A percentile compares a stretch with the other conserved stretches of the same genome.
Evolutionary conservation across 2,113 vertebrate genomes (phyloP).

Genomic region (Rana temporaria): DNA sequence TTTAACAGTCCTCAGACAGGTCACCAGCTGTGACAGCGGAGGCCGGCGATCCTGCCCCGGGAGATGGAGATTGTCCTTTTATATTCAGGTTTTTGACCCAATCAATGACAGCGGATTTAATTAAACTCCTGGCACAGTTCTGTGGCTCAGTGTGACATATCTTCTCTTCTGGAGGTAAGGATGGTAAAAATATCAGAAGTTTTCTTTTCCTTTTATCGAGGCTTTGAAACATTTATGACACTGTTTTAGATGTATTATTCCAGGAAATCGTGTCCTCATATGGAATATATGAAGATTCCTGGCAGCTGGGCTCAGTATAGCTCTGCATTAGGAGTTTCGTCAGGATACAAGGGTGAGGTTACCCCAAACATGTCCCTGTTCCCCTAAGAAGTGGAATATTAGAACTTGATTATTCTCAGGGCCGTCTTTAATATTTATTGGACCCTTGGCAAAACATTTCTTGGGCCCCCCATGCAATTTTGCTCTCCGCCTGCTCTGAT

Average conservation of each 20-base stretch:
- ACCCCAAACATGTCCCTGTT: no score
- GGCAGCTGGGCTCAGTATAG: no score
- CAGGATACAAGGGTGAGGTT: no score
- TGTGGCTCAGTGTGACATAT: neutral
- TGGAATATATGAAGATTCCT: neutral
- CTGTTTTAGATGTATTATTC: neutral
- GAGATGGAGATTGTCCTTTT: neutral
- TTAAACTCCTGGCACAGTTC: neutral
- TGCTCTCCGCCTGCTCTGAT: no score
- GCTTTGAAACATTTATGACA: slow-evolving; percentile 4
- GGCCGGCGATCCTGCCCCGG: neutral
- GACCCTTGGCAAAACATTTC: no score
- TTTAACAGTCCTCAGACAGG: neutral
- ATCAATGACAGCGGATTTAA: neutral
- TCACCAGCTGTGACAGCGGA: neutral
- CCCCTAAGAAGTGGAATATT: no score
- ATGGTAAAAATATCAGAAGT: slow-evolving; percentile 9
- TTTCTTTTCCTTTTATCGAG: neutral
- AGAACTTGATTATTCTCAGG: no score
- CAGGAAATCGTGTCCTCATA: neutral
- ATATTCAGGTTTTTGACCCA: neutral
- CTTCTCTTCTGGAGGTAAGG: neutral
- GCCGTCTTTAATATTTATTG: no score
- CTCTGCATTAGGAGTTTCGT: no score
- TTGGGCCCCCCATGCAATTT: no score